Percentiles rank a stretch among this genome's conserved stretches.
phyloP scores from a whole-genome alignment of 2,113 vertebrate species.

The Trichechus manatus region DNA sequence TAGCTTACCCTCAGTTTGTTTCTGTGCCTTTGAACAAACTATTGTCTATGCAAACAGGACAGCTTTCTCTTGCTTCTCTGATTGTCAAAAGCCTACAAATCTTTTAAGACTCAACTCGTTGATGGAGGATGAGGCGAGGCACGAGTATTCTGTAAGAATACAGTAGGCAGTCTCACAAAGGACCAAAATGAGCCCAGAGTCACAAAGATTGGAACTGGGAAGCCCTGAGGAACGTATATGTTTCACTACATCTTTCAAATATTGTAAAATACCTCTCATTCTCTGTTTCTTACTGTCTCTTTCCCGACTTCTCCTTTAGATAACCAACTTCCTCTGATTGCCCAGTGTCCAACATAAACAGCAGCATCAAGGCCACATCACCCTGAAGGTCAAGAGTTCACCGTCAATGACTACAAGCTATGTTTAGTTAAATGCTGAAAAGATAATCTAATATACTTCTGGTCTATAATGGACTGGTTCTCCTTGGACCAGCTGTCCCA shows the following conservation, averaged over 20 bases:
- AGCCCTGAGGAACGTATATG: rapidly evolving
- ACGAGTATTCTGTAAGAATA: neutral
- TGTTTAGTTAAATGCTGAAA: neutral
- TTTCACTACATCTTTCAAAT: neutral
- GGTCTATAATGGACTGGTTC: neutral
- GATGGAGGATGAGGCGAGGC: neutral
- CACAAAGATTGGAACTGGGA: neutral
- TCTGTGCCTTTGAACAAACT: neutral
- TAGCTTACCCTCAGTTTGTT: neutral
- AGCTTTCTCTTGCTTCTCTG: neutral
- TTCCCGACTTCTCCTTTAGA: neutral
- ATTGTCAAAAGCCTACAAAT: neutral
- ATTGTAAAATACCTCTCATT: neutral
- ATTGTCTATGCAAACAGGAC: neutral
- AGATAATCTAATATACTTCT: neutral
- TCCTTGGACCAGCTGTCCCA: rapidly evolving
- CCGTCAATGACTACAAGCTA: no score
- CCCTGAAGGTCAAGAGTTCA: neutral
- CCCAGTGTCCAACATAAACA: neutral
- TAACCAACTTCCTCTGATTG: neutral
- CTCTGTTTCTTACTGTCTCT: neutral
- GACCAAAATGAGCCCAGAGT: neutral
- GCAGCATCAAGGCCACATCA: rapidly evolving
- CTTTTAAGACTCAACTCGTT: neutral
- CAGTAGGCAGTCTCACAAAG: neutral